These are phyloP conservation scores for Epinephelus malabaricus DNA, from an alignment of 2,797 vertebrate genomes.

Conservation along the genomic window DNA sequence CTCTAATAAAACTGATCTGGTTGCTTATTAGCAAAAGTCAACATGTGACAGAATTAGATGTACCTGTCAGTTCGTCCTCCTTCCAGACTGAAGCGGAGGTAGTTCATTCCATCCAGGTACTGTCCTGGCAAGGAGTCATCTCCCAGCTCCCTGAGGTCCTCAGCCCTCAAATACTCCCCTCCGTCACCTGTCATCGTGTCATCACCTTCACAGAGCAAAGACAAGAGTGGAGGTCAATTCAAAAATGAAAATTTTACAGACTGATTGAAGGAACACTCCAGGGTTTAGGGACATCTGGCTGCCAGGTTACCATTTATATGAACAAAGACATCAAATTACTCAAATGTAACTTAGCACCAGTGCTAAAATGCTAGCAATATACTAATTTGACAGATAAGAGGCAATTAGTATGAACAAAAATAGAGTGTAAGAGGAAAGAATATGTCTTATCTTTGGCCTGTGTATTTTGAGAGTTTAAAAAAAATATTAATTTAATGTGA, in stretches of 20 bases:
- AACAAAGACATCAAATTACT: not conserved
- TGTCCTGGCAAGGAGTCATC: constrained; percentile 98
- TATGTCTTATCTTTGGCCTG: not conserved
- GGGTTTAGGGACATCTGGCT: not conserved
- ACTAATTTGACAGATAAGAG: not conserved
- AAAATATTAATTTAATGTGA: not conserved
- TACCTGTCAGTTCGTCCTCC: constrained; percentile 95
- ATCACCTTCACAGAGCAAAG: constrained; percentile 86
- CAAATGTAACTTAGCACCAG: not conserved
- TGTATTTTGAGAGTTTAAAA: not conserved
- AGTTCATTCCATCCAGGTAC: constrained; percentile 97
- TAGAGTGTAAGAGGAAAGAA: no score
- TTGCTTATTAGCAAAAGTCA: not conserved
- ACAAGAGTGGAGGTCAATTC: not conserved
- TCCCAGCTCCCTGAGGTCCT: constrained; percentile 96
- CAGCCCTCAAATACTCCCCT: constrained; percentile 95
- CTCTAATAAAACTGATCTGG: not conserved
- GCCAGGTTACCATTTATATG: no score
- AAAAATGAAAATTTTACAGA: not conserved
- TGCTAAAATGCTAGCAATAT: not conserved
- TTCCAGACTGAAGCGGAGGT: constrained; percentile 95
- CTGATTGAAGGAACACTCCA: no score
- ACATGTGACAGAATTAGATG: not conserved
- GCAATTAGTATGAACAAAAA: not conserved
- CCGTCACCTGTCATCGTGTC: constrained; percentile 99